Percentiles rank a stretch among this genome's conserved stretches.
These are phyloP conservation scores for Xiphydria camelus DNA, from an alignment of 2,888 invertebrate genomes.

Conservation along the genomic window DNA sequence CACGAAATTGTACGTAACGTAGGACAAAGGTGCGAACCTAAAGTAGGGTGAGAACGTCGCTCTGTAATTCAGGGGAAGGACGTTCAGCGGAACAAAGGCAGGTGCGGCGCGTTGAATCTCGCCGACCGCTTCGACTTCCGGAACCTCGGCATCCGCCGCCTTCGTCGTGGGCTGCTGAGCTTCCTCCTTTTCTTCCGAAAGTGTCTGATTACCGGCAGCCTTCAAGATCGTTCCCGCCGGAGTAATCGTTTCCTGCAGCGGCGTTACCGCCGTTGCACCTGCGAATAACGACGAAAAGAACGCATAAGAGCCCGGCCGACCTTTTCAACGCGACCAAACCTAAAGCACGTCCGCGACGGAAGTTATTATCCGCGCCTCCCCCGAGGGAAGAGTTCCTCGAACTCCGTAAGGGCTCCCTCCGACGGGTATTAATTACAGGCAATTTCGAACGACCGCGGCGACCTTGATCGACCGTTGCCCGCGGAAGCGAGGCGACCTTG, in stretches of 20 bases:
- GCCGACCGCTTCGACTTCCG: neutral
- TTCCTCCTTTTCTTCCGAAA: neutral
- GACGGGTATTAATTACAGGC: no score
- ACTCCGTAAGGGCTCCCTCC: no score
- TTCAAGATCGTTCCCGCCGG: slow-evolving; percentile 16
- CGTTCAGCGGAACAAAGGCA: slow-evolving; percentile 4
- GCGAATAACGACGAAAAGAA: no score
- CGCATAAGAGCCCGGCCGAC: no score
- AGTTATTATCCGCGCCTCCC: no score
- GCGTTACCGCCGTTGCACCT: no score
- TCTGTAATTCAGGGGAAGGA: slow-evolving; percentile 5
- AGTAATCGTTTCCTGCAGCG: no score
- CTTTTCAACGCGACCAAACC: no score
- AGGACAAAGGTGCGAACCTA: slow-evolving; percentile 10
- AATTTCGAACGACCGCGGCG: slow-evolving; percentile 6
- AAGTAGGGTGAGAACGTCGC: slow-evolving; percentile 1
- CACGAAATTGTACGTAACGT: slow-evolving; percentile 10
- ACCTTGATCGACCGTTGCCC: slow-evolving; percentile 28
- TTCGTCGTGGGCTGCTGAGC: neutral
- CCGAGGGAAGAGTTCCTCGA: no score
- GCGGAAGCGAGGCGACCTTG: slow-evolving; percentile 35
- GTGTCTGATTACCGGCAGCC: slow-evolving; percentile 1
- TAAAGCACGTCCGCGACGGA: no score
- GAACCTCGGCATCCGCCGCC: neutral
- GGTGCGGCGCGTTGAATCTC: slow-evolving; percentile 2